A percentile compares a stretch with the other conserved stretches of the same genome.
These are phyloP conservation scores for Cistogaster globosa DNA, from an alignment of 2,888 invertebrate species.

Conservation along the genomic window DNA sequence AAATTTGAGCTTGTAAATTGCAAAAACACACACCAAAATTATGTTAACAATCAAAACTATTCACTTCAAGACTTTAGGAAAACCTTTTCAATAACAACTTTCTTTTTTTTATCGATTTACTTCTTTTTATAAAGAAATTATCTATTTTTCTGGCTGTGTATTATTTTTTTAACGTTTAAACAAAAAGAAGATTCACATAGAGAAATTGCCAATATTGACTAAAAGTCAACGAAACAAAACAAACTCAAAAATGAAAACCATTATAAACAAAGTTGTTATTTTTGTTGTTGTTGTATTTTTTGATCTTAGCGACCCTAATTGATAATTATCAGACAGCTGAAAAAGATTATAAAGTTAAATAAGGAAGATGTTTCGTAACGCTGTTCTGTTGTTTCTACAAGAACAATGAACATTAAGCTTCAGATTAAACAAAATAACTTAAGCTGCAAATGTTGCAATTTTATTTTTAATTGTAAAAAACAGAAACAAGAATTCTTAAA, in stretches of 20 bases:
- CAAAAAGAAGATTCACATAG: neutral
- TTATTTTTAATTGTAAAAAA: slow-evolving; percentile 10
- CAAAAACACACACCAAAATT: too few relatives aligned
- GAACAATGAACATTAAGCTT: slow-evolving; percentile 23
- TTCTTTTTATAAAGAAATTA: too few relatives aligned
- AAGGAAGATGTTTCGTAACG: slow-evolving; percentile 59
- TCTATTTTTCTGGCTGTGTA: too few relatives aligned
- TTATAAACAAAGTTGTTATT: neutral
- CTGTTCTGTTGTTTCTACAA: slow-evolving; percentile 18
- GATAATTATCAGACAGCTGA: slow-evolving; percentile 55
- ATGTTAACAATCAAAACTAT: too few relatives aligned
- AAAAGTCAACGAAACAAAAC: neutral
- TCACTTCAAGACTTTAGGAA: too few relatives aligned
- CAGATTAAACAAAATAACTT: slow-evolving; percentile 9
- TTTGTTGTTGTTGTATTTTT: neutral
- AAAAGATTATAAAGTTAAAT: slow-evolving; percentile 6
- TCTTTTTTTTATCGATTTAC: too few relatives aligned
- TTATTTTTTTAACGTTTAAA: too few relatives aligned
- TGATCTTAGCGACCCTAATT: slow-evolving; percentile 65
- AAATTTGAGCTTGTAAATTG: too few relatives aligned
- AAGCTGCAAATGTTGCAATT: slow-evolving; percentile 49
- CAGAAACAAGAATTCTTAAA: slow-evolving; percentile 42
- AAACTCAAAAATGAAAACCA: slow-evolving; percentile 1
- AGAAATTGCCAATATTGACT: slow-evolving; percentile 61
- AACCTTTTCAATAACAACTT: too few relatives aligned